phyloP scores from a whole-genome alignment of 2,113 vertebrate species.

The Ibidorhyncha struthersii region DNA sequence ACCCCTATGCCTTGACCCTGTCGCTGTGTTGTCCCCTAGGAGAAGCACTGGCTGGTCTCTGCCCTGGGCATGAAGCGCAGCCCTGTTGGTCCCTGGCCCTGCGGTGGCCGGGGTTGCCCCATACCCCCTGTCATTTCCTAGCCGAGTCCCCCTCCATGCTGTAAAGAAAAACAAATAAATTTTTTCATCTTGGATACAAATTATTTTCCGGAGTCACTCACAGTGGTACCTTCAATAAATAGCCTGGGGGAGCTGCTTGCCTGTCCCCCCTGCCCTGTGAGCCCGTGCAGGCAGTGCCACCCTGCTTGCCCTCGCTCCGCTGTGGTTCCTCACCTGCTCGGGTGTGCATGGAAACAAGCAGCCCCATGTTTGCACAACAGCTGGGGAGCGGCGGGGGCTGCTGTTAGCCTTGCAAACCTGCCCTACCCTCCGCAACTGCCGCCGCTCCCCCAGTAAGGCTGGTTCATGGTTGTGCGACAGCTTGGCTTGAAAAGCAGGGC shows the following conservation, averaged over 20 bases:
- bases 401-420: background rate
- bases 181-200: background rate
- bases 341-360: background rate
- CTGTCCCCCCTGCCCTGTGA: accelerated
- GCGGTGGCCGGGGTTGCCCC: background rate
- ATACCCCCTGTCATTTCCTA: background rate
- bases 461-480: too few species aligned
- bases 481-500: background rate
- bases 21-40: background rate
- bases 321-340: background rate
- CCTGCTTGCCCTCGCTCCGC: background rate
- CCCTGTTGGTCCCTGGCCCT: background rate
- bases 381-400: accelerated
- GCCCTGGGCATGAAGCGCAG: background rate
- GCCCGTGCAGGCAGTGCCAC: background rate
- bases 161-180: background rate
- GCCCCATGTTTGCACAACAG: background rate
- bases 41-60: background rate
- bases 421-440: background rate
- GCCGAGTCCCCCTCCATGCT: background rate
- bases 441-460: accelerated
- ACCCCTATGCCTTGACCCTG: background rate
- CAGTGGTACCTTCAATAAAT: background rate
- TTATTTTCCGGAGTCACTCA: background rate
- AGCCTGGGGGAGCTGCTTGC: background rate